These are phyloP conservation scores for Lates calcarifer DNA, from an alignment of 2,113 vertebrate species.

Conservation along the genomic window DNA sequence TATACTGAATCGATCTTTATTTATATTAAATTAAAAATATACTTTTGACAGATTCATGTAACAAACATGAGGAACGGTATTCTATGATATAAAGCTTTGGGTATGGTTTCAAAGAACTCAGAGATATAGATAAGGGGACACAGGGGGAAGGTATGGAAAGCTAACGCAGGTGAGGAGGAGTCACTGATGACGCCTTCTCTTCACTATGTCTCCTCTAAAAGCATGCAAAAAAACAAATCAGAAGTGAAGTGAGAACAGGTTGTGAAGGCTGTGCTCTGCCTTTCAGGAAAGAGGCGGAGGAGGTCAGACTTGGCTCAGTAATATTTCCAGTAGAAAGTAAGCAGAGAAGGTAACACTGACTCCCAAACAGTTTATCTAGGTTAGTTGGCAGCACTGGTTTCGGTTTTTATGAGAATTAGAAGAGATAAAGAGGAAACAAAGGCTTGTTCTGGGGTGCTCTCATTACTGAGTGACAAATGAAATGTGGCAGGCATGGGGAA, in stretches of 20 bases:
- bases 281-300: constrained; percentile 31
- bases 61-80: constrained; percentile 98
- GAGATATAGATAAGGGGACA: constrained; percentile 43
- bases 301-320: constrained; percentile 74
- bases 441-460: constrained; percentile 13
- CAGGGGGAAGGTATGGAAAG: constrained; percentile 7
- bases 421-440: not conserved
- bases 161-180: constrained; percentile 26
- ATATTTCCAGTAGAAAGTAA: constrained; percentile 47
- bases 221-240: constrained; percentile 78
- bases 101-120: constrained; percentile 75
- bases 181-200: constrained; percentile 29
- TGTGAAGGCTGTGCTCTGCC: constrained; percentile 48
- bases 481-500: constrained; percentile 4
- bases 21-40: constrained; percentile 99
- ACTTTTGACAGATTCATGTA: constrained; percentile 99
- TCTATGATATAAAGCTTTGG: constrained; percentile 90
- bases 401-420: constrained; percentile 18
- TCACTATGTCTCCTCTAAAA: constrained; percentile 46
- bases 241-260: constrained; percentile 38
- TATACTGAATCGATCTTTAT: constrained; percentile 98
- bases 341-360: constrained; percentile 36
- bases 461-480: constrained; percentile 17
- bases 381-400: constrained; percentile 64
- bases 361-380: constrained; percentile 27